Conservation (phyloP, 2,797 vertebrate species). For the Todus mexicanus region DNA sequence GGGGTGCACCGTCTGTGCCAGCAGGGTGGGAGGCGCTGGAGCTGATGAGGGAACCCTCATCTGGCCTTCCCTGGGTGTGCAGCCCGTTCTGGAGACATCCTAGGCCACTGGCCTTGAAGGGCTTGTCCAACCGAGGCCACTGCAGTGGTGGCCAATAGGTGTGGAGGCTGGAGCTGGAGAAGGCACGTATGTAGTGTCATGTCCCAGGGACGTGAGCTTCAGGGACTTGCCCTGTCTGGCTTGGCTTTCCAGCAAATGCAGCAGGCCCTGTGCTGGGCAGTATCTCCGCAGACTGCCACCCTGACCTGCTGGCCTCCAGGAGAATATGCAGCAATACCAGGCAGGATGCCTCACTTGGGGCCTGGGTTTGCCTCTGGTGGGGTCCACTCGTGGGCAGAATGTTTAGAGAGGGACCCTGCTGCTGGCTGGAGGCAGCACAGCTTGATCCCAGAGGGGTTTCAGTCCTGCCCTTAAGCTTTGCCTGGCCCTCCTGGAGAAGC, state of each 20-base stretch:
- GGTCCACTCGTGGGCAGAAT: neutral
- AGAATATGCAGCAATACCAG: neutral
- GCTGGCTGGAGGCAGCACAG: neutral
- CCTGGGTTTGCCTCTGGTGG: neutral
- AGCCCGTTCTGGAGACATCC: neutral
- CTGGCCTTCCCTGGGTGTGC: neutral
- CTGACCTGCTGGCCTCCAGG: neutral
- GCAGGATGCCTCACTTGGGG: neutral
- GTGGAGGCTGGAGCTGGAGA: neutral
- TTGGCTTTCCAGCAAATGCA: neutral
- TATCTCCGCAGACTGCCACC: neutral
- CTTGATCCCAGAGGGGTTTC: neutral
- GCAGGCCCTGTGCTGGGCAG: neutral
- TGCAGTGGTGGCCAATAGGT: fast-evolving
- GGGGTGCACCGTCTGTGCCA: neutral
- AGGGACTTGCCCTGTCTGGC: neutral
- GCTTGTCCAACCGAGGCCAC: neutral
- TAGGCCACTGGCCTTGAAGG: neutral
- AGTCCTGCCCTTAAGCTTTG: neutral
- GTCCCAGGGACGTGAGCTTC: neutral
- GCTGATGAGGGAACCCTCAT: neutral
- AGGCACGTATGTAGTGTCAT: fast-evolving
- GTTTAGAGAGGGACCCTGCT: neutral
- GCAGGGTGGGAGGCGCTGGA: neutral
- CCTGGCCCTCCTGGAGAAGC: neutral